Conservation (phyloP, 2,113 vertebrate genomes). For the Columba janthina region DNA sequence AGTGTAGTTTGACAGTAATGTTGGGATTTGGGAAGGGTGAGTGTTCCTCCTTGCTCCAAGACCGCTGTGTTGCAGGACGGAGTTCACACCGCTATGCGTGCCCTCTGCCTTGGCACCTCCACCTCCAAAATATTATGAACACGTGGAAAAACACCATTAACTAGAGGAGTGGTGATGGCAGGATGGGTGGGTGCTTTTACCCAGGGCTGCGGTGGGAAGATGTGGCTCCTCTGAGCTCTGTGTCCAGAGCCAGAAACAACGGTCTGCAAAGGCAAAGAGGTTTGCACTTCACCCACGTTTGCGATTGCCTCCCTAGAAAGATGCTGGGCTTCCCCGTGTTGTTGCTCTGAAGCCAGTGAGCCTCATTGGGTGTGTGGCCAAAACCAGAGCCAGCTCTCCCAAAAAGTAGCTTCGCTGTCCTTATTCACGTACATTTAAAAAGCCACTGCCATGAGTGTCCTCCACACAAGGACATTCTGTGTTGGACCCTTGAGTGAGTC, state of each 20-base stretch:
- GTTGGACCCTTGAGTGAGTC: neutral
- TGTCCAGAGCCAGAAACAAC: neutral
- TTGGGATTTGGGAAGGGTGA: neutral
- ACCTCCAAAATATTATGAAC: neutral
- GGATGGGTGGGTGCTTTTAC: neutral
- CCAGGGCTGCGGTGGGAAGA: neutral
- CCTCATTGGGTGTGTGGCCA: neutral
- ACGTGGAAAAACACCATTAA: neutral
- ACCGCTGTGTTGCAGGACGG: fast-evolving
- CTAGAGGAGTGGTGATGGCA: neutral
- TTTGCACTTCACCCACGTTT: neutral
- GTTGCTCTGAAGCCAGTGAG: neutral
- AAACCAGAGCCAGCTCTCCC: neutral
- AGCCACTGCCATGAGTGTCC: neutral
- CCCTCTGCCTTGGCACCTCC: neutral
- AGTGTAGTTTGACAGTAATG: neutral
- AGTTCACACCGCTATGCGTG: fast-evolving
- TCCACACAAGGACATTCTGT: neutral
- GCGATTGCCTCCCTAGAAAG: neutral
- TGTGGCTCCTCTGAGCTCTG: neutral
- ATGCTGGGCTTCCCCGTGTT: fast-evolving
- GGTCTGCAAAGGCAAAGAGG: neutral
- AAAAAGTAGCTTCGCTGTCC: neutral
- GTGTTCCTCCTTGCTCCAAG: fast-evolving
- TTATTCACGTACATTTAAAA: neutral